Base-by-base conservation (phyloP, 2,888 invertebrate species). In the Cerceris rybyensis region DNA sequence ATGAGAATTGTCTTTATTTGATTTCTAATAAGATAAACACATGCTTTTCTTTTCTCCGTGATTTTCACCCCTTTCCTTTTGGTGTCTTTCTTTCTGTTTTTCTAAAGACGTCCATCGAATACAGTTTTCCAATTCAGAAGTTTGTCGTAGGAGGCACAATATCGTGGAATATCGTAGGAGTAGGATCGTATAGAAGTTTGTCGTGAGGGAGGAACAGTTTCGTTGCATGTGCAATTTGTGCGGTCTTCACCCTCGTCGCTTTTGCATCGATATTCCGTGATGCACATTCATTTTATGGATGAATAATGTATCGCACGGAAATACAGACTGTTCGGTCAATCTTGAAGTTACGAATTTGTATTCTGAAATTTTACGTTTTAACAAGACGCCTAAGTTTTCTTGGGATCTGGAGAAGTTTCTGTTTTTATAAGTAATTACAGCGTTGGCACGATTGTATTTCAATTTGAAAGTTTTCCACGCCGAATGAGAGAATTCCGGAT, bases 221-320 rank as follows among this genome's bases (percentile, higher is more conserved):
- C 75, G 7, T 28, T 58, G 64, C 52, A 59, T 70, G 66, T 59
- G 70, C 77, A 75, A 78, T 78, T 75, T 70, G 49, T 63, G 13
- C 63, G 46, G 16, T 49, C 58, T 58, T 66, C 66, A 28, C 57
- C 52, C 59, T 55, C 54, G 59, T 7, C n/a, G n/a, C 28, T 28
- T 9, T 50, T 6, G 11, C 50, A n/a, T n/a, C 50, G n/a, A n/a
- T 46, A 11, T 46, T 14, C 13, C 46, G 52, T 66, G 75, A 65
- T 75, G 69, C 77, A 75, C 69, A 75, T 75, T 66, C 77, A 49
- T 11, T 46, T 46, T 46, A 11, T 46, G 46, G 9, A 46, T 11
- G 8, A 11, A 11, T 11, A 46, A 46, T 11, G 9, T 46, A 11
- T 11, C 46, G 46, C 11, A 6, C 46, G 9, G 8, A 11, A 11